These are phyloP conservation scores for Coranthus polyacanthus DNA, from an alignment of 2,797 vertebrate species.

Conservation along the genomic window DNA sequence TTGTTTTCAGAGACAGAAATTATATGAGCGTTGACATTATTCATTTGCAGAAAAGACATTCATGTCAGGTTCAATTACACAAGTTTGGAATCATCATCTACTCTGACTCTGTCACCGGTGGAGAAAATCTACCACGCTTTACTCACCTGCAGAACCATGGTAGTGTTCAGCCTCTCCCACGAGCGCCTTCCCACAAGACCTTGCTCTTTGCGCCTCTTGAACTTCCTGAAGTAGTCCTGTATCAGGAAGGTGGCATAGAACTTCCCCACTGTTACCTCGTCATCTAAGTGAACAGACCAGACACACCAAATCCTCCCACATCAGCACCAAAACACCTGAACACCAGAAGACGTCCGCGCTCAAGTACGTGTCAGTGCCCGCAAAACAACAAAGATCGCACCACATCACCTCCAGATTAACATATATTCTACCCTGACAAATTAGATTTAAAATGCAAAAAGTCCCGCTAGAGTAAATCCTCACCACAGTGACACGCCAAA, in stretches of 20 bases:
- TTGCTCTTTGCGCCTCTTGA: slow-evolving; percentile 99
- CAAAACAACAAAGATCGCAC: neutral
- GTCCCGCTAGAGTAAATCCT: neutral
- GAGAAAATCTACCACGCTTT: neutral
- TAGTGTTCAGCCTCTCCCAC: slow-evolving; percentile 90
- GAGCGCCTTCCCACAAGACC: slow-evolving; percentile 94
- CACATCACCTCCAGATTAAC: neutral
- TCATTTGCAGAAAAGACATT: neutral
- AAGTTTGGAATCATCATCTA: too few species aligned
- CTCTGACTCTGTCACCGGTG: neutral
- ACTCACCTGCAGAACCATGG: slow-evolving; percentile 95
- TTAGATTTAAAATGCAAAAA: neutral
- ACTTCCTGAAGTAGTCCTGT: slow-evolving; percentile 99
- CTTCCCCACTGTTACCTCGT: slow-evolving; percentile 99
- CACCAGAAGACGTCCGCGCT: slow-evolving; percentile 1
- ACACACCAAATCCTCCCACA: slow-evolving; percentile 89
- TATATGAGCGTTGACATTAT: neutral
- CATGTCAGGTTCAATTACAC: too few species aligned
- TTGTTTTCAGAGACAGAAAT: neutral
- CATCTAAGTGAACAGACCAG: slow-evolving; percentile 98
- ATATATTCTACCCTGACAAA: too few species aligned
- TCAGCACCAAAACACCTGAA: slow-evolving; percentile 79
- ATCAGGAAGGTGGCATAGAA: slow-evolving; percentile 99
- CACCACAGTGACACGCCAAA: neutral
- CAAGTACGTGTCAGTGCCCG: neutral